Percentiles rank a stretch among this genome's conserved stretches.
Conservation (phyloP, 2,888 invertebrate species). For the Pristionchus arcanus region DNA sequence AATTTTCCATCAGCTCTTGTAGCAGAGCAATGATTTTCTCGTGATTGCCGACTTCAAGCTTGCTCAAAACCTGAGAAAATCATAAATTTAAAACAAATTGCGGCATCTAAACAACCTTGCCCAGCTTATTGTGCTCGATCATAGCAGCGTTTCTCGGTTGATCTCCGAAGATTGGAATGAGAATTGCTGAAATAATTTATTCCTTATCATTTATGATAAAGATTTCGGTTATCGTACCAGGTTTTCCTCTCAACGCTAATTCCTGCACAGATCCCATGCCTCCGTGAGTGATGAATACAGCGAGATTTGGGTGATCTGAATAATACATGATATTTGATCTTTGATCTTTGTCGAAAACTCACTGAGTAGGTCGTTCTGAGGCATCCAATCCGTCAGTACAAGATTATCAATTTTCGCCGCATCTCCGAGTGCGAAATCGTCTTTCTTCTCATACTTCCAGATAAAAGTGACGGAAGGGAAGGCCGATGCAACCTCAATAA, state of each 20-base stretch:
- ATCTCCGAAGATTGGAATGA: conserved; percentile 24
- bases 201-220: neutral
- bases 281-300: conserved; percentile 31
- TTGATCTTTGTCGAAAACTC: neutral
- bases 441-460: conserved; percentile 42
- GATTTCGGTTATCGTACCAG: neutral
- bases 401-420: conserved; percentile 19
- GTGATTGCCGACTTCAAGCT: conserved; percentile 11
- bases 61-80: conserved; percentile 7
- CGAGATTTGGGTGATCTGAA: conserved; percentile 23
- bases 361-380: conserved; percentile 25
- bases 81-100: neutral
- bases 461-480: neutral
- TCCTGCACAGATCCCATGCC: conserved; percentile 36
- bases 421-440: conserved; percentile 22
- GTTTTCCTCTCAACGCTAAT: conserved; percentile 12
- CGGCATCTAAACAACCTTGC: neutral
- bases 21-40: neutral
- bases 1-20: neutral
- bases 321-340: neutral
- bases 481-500: neutral
- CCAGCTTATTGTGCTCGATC: conserved; percentile 32
- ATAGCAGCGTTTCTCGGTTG: conserved; percentile 37
- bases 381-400: conserved; percentile 4
- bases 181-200: conserved; percentile 8